Evolutionary conservation across 1,140 invertebrate species (phyloP), one percentile per base, ranked within the genome.

Genomic region (Cydia pomonella): DNA sequence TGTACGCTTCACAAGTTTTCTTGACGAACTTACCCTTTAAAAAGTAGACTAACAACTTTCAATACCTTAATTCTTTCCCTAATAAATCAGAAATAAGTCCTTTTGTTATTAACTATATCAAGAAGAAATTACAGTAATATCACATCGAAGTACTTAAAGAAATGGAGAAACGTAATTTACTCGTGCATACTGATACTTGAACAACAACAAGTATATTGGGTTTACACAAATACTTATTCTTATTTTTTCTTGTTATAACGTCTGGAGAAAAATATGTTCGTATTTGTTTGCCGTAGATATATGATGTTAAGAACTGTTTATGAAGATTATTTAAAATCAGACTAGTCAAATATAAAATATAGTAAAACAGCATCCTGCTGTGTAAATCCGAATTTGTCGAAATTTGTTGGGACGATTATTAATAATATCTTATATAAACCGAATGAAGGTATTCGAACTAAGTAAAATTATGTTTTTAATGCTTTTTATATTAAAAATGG

Each of bases 171-270:
- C 0, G 16, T 59, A 21, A 23, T 59, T 59, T 59, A 59, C n/a
- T n/a, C n/a, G n/a, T n/a, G n/a, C 23, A 21, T n/a, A 18, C 10
- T 13, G 10, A 21, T 59, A 59, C 18, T 50, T 50, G 16, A 50
- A 50, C 47, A n/a, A 23, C 5, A 18, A 50, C 16, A 5, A 21
- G 38, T 25, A 47, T 72, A 72, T 72, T 72, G 33, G 71, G 41
- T 1, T 25, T 47, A 59, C n/a, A 23, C 50, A 59, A 59, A 59
- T 21, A 50, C 47, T 50, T 50, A 59, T 59, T 59, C 5, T 7
- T 59, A 59, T 59, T 21, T 23, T 21, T 23, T 10, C 5, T 59
- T 59, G 18, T 59, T 10, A 59, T 21, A 59, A 59, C 18, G 50
- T 59, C 50, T 59, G 50, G 18, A 18, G 50, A 21, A 59, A 59